Evolutionary conservation across 2,888 invertebrate species (phyloP), one percentile per base, ranked within the genome.

Genomic region (Archips crataeganus): DNA sequence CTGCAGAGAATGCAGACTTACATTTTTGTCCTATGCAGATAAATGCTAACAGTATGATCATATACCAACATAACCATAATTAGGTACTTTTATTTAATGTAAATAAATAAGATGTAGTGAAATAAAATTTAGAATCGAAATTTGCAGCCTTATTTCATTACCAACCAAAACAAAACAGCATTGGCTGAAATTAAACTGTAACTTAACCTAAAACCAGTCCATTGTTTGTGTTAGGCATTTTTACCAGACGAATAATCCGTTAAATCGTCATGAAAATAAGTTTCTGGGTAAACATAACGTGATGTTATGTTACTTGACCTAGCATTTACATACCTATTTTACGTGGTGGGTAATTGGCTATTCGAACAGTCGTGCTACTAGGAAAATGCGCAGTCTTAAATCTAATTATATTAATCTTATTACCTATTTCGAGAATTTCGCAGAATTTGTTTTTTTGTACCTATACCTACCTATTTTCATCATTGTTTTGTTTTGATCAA

Each of bases 371-470:
- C n/a, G 49, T 39, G 6, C 39, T 23, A 6, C 11, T 11, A 62
- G 45, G 61, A 32, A 59, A 45, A 11, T 61, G 57, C 57, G 67
- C 36, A 54, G 32, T 34, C 15, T 66, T 13, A n/a, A 60, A 15
- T 49, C 15, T 59, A 57, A n/a, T 42, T 51, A 32, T 15, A 67
- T 47, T 70, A 36, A 49, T 67, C 32, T 67, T 61, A 54, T 72
- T 79, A 80, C 78, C 77, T 79, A 78, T 77, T 75, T 45, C 45
- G 10, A 77, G 51, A 75, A 77, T 80, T 81, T 75, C 77, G 70
- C 69, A 75, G 76, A 79, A 73, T 79, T 75, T 76, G 77, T 80
- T 81, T 79, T 78, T 39, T 39, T 39, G 39, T 39, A 39, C 4
- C 36, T 36, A 36, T 4, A 4, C 4, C 36, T 77, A 79, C 72